Evolutionary conservation across 2,888 invertebrate species (phyloP).

Genomic region (Lasioglossum figueresi): DNA sequence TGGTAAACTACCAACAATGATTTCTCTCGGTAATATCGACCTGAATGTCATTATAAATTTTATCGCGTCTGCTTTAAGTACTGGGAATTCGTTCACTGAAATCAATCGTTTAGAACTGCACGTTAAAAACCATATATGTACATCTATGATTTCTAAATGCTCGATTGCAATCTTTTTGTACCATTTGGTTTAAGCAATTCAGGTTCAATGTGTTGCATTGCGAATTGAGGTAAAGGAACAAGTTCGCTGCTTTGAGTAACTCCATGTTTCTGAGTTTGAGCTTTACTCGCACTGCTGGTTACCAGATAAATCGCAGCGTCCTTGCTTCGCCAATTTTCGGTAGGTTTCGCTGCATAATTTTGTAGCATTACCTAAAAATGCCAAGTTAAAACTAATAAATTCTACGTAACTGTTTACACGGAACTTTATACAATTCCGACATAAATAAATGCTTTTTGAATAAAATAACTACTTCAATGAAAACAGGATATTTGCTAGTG

Average conservation of each 20-base stretch:
- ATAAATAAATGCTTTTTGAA: too few relatives aligned
- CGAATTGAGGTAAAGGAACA: conserved; percentile 96
- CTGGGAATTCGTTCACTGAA: conserved; percentile 94
- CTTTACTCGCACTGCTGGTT: conserved; percentile 96
- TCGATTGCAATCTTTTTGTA: conserved; percentile 76
- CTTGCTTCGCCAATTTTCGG: conserved; percentile 95
- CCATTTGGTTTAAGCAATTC: conserved; percentile 92
- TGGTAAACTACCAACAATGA: conserved; percentile 91
- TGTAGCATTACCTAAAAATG: conserved; percentile 88
- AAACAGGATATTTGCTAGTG: too few relatives aligned
- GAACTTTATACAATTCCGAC: too few relatives aligned
- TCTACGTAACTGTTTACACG: too few relatives aligned
- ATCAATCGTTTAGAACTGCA: conserved; percentile 64
- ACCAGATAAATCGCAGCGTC: conserved; percentile 98
- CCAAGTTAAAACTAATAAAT: neutral
- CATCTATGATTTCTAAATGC: neutral
- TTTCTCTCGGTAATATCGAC: conserved; percentile 92
- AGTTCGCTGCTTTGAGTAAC: conserved; percentile 95
- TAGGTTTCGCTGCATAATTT: conserved; percentile 91
- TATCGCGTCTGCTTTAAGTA: conserved; percentile 97
- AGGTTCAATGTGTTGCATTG: conserved; percentile 92
- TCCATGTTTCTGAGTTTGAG: conserved; percentile 94
- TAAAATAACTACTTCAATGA: too few relatives aligned
- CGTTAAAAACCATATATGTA: neutral
- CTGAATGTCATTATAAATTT: conserved; percentile 99